These are phyloP conservation scores for Acleris sparsana DNA, from an alignment of 2,888 invertebrate genomes.

Conservation along the genomic window DNA sequence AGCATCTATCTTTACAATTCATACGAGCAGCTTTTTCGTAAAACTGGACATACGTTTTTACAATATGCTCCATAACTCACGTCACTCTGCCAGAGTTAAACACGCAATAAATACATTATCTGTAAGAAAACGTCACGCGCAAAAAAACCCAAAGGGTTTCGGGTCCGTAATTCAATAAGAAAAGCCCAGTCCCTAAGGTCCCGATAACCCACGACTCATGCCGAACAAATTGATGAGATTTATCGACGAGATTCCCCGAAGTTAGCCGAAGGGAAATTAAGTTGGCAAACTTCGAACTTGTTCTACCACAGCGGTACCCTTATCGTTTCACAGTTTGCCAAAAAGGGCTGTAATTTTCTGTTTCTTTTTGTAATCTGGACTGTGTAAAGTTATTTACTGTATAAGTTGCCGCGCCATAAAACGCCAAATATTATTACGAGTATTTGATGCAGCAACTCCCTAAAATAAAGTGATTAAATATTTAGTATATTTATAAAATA, in stretches of 20 bases:
- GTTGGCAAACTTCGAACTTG: constrained; percentile 68
- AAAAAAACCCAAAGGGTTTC: constrained; percentile 39
- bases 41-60: neutral
- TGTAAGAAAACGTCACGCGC: constrained; percentile 40
- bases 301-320: constrained; percentile 55
- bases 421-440: too few species aligned
- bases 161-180: constrained; percentile 66
- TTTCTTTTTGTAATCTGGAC: constrained; percentile 1
- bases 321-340: constrained; percentile 54
- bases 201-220: constrained; percentile 56
- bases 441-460: too few species aligned
- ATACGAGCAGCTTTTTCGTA: neutral
- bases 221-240: constrained; percentile 77
- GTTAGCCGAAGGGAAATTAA: constrained; percentile 76
- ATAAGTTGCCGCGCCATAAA: too few species aligned
- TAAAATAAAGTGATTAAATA: too few species aligned
- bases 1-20: too few species aligned
- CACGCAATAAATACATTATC: constrained; percentile 43
- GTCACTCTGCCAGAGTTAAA: constrained; percentile 34
- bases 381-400: too few species aligned
- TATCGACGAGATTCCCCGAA: constrained; percentile 69
- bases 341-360: constrained; percentile 42
- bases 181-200: constrained; percentile 57
- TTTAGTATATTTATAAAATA: too few species aligned
- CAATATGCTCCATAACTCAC: constrained; percentile 25